Percentiles rank a stretch among this genome's conserved stretches.
These are phyloP conservation scores for Cactoblastis cactorum DNA, from an alignment of 2,888 invertebrate species.

Conservation along the genomic window DNA sequence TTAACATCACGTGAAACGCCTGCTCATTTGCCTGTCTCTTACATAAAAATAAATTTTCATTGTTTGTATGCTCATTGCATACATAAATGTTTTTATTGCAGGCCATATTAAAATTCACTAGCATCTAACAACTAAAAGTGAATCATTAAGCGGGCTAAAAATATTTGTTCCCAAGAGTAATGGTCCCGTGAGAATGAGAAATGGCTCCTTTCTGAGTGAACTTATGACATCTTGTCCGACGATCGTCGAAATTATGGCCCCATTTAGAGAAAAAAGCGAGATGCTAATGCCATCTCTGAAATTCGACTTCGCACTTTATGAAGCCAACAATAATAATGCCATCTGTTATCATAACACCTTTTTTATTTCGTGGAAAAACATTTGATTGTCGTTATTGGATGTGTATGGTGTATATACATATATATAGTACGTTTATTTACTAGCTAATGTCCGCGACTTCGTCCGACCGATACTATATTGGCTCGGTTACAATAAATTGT, in stretches of 20 bases:
- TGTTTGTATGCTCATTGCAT: too few species aligned
- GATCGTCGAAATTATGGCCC: neutral
- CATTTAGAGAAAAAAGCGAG: neutral
- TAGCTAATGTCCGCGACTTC: too few species aligned
- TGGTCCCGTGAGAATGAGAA: neutral
- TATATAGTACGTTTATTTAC: too few species aligned
- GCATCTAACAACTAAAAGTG: neutral
- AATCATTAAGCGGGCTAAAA: conserved; percentile 7
- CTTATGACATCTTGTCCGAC: conserved; percentile 10
- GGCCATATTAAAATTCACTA: too few species aligned
- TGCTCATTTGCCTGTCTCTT: too few species aligned
- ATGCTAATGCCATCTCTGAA: neutral
- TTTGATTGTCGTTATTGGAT: neutral
- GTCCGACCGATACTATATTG: too few species aligned
- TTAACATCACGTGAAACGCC: too few species aligned
- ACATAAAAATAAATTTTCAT: too few species aligned
- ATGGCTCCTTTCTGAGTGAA: neutral
- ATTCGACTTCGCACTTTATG: neutral
- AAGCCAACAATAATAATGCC: neutral
- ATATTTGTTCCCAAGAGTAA: conserved; percentile 1
- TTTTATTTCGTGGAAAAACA: neutral
- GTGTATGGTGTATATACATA: too few species aligned
- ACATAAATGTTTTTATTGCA: too few species aligned
- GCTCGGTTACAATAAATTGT: too few species aligned
- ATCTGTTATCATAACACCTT: neutral